Evolutionary conservation across 2,797 vertebrate genomes (phyloP), one percentile per base, ranked within the genome.

Genomic region (Gobio occitaniae): DNA sequence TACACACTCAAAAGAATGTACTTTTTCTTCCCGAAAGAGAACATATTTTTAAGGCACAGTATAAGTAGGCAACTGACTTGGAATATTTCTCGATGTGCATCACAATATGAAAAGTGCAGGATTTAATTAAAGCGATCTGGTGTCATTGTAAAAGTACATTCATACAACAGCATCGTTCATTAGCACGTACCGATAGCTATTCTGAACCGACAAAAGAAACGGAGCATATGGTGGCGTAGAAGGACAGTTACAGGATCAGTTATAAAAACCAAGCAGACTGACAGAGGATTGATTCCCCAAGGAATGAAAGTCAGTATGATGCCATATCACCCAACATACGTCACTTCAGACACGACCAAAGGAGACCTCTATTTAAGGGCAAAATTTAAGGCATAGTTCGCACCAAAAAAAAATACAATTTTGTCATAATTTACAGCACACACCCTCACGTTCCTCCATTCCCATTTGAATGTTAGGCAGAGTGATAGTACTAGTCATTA

Each of bases 201-300:
- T 74, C 32, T 25, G 61, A 4, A 29, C 21, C 19, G 29, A 21
- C 1, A 54, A 15, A 5, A 76, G 11, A 66, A 75, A 66, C 12
- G 17, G 17, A 52, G 15, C 70, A 65, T 65, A 52, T 63, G 82
- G 61, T 16, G 15, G 19, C 36, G 59, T 41, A 21, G 52, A 21
- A 80, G 48, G 78, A 69, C 66, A 7, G n/a, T 63, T 63, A 47
- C 61, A 80, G 44, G 13, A 56, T 52, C 50, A 81, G 32, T 48
- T 84, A 54, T 32, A 59, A 77, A 69, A 69, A 15, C 59, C 21
- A 13, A 19, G 61, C 19, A 15, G 32, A 61, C 7, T 78, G 56
- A 61, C 75, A 59, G n/a, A 59, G 50, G 72, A 77, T n/a, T 77
- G 63, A 84, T 77, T 54, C 32, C 65, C 61, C 25, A 25, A n/a